Evolutionary conservation across 2,113 vertebrate genomes (phyloP), one percentile per base, ranked within the genome.

Genomic region (Tympanuchus pallidicinctus): DNA sequence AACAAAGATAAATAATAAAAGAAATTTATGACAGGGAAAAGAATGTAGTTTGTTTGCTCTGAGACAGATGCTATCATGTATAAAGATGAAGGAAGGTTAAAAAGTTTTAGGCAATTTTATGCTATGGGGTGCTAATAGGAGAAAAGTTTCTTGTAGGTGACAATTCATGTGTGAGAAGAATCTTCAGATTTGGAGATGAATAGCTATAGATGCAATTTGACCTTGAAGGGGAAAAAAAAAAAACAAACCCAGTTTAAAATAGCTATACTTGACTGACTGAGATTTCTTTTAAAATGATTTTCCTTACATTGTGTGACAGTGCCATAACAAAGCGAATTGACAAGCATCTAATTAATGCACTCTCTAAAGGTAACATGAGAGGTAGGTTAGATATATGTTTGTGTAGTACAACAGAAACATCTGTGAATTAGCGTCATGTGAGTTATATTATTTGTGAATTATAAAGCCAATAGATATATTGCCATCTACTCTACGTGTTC

Each of bases 341-440:
- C 19, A 65, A 48, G 54, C 48, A 34, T 85, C 40, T 77, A 11
- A 38, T 73, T 48, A 60, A 77, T 43, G 63, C 21, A 20, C 17
- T 56, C n/a, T 60, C 67, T 22, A 67, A 73, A 50, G 66, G 43
- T 8, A 87, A 73, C 28, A 5, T 10, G 77, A 50, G 47, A 45
- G 5, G 12, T 82, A 66, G n/a, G 28, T 0, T 0, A 10, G 16
- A 32, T 27, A 4, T 12, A 7, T 1, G 1, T 56, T 13, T 28
- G 42, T 22, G 21, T 6, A 16, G 48, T 82, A 72, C 42, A 50
- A 18, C 40, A 71, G 38, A 54, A 54, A 30, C 4, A 11, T 61
- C 48, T 34, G 8, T 43, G 61, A 63, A n/a, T 19, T 78, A 42
- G 10, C 28, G 30, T 19, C 28, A 32, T 57, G 30, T 32, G 54